phyloP scores from a whole-genome alignment of 1,140 invertebrate genomes.

The Mercenaria mercenaria region DNA sequence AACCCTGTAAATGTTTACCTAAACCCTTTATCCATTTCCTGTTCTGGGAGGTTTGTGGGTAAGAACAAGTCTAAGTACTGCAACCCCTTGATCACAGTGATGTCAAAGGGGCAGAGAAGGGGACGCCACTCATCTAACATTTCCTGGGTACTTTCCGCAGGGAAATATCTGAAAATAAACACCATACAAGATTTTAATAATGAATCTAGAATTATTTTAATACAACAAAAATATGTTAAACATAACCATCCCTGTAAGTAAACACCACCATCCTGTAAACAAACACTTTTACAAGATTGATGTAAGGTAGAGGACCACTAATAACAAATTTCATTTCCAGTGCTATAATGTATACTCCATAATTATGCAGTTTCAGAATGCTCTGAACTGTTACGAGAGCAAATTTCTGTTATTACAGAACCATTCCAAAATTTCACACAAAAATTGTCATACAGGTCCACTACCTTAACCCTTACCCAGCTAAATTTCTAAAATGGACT shows the following conservation, averaged over 20 bases:
- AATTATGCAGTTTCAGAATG: too few species aligned
- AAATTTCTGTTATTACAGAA: too few species aligned
- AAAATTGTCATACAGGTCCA: too few species aligned
- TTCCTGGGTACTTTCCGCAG: slow-evolving; percentile 92
- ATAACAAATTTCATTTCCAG: too few species aligned
- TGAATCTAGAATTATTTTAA: neutral
- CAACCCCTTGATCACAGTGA: slow-evolving; percentile 88
- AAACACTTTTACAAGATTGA: too few species aligned
- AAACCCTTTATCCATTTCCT: slow-evolving; percentile 89
- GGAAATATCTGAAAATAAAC: slow-evolving; percentile 90
- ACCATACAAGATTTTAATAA: neutral
- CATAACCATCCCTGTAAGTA: neutral
- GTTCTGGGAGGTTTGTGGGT: slow-evolving; percentile 90
- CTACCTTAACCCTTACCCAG: too few species aligned
- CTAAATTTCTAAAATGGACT: too few species aligned
- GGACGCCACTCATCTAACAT: slow-evolving; percentile 95
- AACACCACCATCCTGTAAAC: neutral
- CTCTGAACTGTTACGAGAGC: too few species aligned
- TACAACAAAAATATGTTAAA: neutral
- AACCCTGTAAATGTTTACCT: too few species aligned
- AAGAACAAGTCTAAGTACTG: slow-evolving; percentile 91
- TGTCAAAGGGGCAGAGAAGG: slow-evolving; percentile 90
- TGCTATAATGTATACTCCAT: too few species aligned
- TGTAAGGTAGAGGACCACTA: too few species aligned
- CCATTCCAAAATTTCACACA: too few species aligned